Conservation (phyloP, 2,888 invertebrate genomes). For the Drosophila kokeensis region DNA sequence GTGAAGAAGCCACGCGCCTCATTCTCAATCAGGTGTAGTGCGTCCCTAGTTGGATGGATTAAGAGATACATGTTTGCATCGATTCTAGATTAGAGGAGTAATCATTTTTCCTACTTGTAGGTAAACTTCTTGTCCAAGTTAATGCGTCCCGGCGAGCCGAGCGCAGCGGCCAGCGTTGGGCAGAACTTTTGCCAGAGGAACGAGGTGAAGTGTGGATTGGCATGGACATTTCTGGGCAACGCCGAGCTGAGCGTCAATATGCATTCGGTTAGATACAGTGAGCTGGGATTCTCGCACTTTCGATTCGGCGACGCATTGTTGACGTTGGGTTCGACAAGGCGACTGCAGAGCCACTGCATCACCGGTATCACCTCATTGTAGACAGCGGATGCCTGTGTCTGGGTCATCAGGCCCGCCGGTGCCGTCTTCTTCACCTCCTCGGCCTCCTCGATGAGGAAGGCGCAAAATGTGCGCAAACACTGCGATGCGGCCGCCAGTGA, state of each 20-base stretch:
- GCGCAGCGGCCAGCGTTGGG: slow-evolving; percentile 93
- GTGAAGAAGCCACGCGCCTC: slow-evolving; percentile 85
- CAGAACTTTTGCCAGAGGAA: slow-evolving; percentile 97
- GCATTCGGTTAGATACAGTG: slow-evolving; percentile 94
- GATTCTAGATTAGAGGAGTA: neutral
- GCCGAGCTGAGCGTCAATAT: slow-evolving; percentile 93
- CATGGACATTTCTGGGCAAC: slow-evolving; percentile 92
- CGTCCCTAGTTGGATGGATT: slow-evolving; percentile 76
- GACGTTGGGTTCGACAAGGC: slow-evolving; percentile 91
- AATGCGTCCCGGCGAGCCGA: slow-evolving; percentile 91
- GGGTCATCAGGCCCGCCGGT: slow-evolving; percentile 86
- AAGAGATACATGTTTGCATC: neutral
- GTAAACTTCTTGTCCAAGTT: slow-evolving; percentile 91
- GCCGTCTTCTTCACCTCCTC: slow-evolving; percentile 86
- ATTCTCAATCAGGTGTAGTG: slow-evolving; percentile 85
- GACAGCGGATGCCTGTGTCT: slow-evolving; percentile 90
- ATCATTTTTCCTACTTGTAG: slow-evolving; percentile 86
- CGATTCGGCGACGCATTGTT: slow-evolving; percentile 83
- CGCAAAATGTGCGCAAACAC: slow-evolving; percentile 93
- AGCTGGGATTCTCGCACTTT: slow-evolving; percentile 83
- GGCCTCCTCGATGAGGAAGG: slow-evolving; percentile 88
- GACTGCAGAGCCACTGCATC: slow-evolving; percentile 94
- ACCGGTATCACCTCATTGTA: slow-evolving; percentile 96
- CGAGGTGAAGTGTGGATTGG: slow-evolving; percentile 93
- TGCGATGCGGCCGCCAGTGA: slow-evolving; percentile 96